Evolutionary conservation across 1,140 invertebrate genomes (phyloP).

Genomic region (Pseudomyrmex cubaensis): DNA sequence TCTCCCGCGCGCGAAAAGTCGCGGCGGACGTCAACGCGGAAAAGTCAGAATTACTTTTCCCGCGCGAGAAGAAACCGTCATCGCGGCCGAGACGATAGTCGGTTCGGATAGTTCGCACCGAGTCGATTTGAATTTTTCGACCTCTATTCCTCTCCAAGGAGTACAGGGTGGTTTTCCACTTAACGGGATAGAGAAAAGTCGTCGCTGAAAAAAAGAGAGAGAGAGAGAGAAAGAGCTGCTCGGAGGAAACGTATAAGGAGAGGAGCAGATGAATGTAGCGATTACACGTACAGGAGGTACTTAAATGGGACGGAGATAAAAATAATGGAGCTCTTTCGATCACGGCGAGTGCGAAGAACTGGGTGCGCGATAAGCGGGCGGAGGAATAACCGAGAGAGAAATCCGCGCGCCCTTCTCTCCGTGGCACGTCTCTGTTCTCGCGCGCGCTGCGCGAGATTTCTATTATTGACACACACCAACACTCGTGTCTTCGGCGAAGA

Average conservation of each 20-base stretch:
- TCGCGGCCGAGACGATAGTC: neutral
- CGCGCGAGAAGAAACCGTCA: neutral
- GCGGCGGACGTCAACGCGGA: too few species aligned
- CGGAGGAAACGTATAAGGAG: slow-evolving; percentile 56
- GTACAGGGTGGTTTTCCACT: neutral
- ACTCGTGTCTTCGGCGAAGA: neutral
- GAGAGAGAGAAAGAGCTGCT: neutral
- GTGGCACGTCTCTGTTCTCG: neutral
- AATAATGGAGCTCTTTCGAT: slow-evolving; percentile 71
- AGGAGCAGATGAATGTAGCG: slow-evolving; percentile 52
- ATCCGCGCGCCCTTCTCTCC: neutral
- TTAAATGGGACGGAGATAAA: slow-evolving; percentile 75
- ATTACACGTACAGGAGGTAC: slow-evolving; percentile 62
- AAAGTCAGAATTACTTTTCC: neutral
- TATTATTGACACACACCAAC: slow-evolving; percentile 26
- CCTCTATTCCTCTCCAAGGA: neutral
- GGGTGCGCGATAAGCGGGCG: slow-evolving; percentile 39
- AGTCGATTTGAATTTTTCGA: slow-evolving; percentile 60
- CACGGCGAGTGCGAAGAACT: slow-evolving; percentile 25
- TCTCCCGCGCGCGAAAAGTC: slow-evolving; percentile 33
- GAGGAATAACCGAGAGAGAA: slow-evolving; percentile 26
- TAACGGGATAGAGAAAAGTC: neutral
- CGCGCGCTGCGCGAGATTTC: neutral
- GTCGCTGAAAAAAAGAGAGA: neutral
- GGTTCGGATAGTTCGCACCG: neutral